A percentile compares a stretch with the other conserved stretches of the same genome.
These are phyloP conservation scores for Chloropsis cyanopogon DNA, from an alignment of 2,113 vertebrate species.

Conservation along the genomic window DNA sequence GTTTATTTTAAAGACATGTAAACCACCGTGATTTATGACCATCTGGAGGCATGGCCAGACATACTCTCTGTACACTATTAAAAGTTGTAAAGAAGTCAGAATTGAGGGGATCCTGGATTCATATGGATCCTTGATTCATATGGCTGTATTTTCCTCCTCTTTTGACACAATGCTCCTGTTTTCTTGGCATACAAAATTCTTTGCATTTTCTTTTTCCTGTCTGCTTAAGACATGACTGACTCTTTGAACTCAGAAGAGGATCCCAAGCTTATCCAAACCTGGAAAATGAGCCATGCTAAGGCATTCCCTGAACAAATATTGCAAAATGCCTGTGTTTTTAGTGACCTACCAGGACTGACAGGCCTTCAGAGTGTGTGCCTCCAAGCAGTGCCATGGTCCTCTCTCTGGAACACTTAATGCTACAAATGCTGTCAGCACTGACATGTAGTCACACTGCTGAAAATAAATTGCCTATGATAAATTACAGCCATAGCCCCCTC, in stretches of 20 bases:
- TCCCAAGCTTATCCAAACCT: background rate
- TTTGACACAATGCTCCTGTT: background rate
- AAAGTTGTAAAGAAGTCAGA: background rate
- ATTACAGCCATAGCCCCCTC: background rate
- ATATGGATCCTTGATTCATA: background rate
- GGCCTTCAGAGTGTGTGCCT: background rate
- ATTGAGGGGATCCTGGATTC: background rate
- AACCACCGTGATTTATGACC: background rate
- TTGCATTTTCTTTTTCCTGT: background rate
- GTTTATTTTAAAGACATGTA: background rate
- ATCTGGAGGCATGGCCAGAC: background rate
- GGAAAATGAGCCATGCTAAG: background rate
- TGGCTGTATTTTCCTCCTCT: background rate
- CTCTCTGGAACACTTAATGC: background rate
- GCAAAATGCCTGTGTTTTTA: background rate
- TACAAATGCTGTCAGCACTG: background rate
- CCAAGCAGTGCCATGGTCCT: background rate
- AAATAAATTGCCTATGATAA: slow-evolving; percentile 2
- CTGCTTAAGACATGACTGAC: background rate
- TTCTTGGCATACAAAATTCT: background rate
- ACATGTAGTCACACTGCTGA: background rate
- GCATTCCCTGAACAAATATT: background rate
- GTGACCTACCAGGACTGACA: background rate
- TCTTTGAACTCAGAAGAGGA: background rate
- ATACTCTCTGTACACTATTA: background rate